These are phyloP conservation scores for Silurus asotus DNA, from an alignment of 2,113 vertebrate genomes.

Conservation along the genomic window DNA sequence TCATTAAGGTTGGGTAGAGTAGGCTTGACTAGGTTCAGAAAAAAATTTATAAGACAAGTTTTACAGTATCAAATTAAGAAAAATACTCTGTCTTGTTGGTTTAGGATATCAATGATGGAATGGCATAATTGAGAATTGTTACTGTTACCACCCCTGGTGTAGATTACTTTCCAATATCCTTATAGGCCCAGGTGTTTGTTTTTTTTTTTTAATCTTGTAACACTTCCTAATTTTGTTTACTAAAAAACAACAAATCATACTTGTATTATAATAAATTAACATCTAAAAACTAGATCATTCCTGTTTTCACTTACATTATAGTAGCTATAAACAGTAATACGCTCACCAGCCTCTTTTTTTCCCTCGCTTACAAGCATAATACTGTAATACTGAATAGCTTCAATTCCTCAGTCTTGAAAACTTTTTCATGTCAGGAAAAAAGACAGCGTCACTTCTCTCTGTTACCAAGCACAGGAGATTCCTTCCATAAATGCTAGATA, in stretches of 20 bases:
- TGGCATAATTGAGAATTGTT: background rate
- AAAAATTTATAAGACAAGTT: background rate
- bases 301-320: background rate
- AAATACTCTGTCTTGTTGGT: background rate
- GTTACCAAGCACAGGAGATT: background rate
- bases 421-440: background rate
- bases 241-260: background rate
- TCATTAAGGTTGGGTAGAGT: background rate
- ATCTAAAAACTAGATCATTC: background rate
- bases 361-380: background rate
- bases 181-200: background rate
- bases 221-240: background rate
- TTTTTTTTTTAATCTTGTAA: background rate
- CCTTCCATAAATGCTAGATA: background rate
- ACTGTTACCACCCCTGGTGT: background rate
- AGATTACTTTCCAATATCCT: background rate
- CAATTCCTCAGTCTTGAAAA: background rate
- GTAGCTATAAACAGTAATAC: background rate
- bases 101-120: background rate
- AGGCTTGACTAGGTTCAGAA: background rate
- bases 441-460: too few relatives aligned
- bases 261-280: background rate
- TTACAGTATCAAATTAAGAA: background rate
- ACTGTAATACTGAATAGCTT: background rate
- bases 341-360: background rate